Percentiles rank a stretch among this genome's conserved stretches.
Evolutionary conservation across 2,113 vertebrate species (phyloP).

Genomic region (Engystomops pustulosus): DNA sequence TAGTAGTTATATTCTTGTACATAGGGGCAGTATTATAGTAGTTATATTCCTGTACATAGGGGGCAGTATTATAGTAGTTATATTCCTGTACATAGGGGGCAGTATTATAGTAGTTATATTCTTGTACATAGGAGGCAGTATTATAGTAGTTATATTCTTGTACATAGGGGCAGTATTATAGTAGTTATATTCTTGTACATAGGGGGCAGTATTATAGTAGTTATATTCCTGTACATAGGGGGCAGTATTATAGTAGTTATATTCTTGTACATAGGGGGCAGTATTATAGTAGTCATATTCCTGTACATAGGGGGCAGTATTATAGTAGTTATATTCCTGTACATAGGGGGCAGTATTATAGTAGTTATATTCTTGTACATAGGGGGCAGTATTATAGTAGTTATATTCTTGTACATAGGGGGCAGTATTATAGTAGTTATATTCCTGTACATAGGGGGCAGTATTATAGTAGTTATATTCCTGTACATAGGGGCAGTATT

Average conservation of each 20-base stretch:
- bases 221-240: background rate
- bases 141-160: conserved; percentile 20
- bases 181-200: conserved; percentile 14
- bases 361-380: conserved; percentile 1
- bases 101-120: no score
- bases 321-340: conserved; percentile 1
- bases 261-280: background rate
- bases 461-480: no score
- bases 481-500: background rate
- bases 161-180: conserved; percentile 11
- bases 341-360: conserved; percentile 3
- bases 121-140: background rate
- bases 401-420: conserved; percentile 4
- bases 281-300: conserved; percentile 3
- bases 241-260: no score
- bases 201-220: conserved; percentile 13
- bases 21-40: conserved; percentile 6
- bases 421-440: conserved; percentile 9
- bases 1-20: conserved; percentile 2
- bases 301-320: background rate
- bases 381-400: conserved; percentile 6
- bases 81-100: background rate
- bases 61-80: conserved; percentile 7
- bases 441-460: background rate
- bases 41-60: background rate